A percentile compares a stretch with the other conserved stretches of the same genome.
phyloP scores from a whole-genome alignment of 2,888 invertebrate genomes.

The Anthrax anthrax region DNA sequence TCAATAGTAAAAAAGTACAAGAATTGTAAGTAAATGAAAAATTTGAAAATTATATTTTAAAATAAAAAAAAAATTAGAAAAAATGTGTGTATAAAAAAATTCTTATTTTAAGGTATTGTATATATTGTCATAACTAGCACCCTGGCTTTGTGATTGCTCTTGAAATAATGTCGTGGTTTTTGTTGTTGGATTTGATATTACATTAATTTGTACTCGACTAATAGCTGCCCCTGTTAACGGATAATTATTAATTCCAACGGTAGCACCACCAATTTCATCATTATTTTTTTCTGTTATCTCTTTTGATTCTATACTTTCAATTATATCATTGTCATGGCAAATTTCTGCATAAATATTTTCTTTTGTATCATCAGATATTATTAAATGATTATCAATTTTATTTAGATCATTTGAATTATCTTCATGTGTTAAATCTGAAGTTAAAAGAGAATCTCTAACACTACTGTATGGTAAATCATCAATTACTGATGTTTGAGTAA shows the following conservation, averaged over 20 bases:
- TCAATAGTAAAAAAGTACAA: too few relatives aligned
- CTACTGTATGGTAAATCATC: slow-evolving; percentile 57
- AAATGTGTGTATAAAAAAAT: too few relatives aligned
- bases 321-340: slow-evolving; percentile 34
- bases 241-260: not conserved
- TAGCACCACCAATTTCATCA: not conserved
- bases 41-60: too few relatives aligned
- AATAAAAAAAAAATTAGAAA: too few relatives aligned
- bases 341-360: slow-evolving; percentile 62
- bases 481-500: slow-evolving; percentile 27
- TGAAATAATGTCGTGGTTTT: not conserved
- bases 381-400: slow-evolving; percentile 1
- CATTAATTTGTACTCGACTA: slow-evolving; percentile 30
- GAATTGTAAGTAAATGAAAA: too few relatives aligned
- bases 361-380: slow-evolving; percentile 26
- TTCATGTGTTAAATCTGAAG: slow-evolving; percentile 6
- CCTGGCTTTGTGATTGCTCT: slow-evolving; percentile 1
- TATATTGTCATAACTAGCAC: slow-evolving; percentile 26
- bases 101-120: slow-evolving; percentile 32
- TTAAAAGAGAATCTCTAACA: slow-evolving; percentile 48
- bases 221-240: slow-evolving; percentile 17
- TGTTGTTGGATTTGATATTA: slow-evolving; percentile 11
- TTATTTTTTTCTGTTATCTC: not conserved
- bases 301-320: too few relatives aligned
- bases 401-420: slow-evolving; percentile 8